Conservation (phyloP, 1,140 invertebrate species). For the Bombus polaris region DNA sequence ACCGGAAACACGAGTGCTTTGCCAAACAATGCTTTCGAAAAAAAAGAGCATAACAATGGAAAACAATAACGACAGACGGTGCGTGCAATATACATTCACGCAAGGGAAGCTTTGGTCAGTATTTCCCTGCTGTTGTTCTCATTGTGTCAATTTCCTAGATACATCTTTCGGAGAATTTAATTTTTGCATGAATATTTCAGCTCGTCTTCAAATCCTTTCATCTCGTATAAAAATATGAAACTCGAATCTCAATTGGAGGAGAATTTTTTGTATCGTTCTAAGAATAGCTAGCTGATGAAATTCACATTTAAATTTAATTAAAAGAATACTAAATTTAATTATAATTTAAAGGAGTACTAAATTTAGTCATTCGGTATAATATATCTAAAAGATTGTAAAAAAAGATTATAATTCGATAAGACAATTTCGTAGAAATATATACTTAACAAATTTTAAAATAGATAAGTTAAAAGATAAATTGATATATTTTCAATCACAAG, state of each 20-base stretch:
- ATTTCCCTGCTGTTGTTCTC: slow-evolving; percentile 26
- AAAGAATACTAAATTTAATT: neutral
- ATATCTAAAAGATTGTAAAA: too few species aligned
- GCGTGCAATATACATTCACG: slow-evolving; percentile 56
- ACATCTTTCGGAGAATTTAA: neutral
- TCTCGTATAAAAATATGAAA: neutral
- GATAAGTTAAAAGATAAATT: neutral
- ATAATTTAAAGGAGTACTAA: neutral
- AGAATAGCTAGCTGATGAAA: neutral
- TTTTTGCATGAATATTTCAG: neutral
- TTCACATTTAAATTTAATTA: neutral
- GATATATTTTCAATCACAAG: neutral
- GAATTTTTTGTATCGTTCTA: neutral
- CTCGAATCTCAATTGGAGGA: neutral
- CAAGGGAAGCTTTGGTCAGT: slow-evolving; percentile 46
- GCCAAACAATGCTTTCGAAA: slow-evolving; percentile 59
- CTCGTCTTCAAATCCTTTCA: neutral
- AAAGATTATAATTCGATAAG: neutral
- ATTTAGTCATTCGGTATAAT: neutral
- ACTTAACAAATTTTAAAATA: neutral
- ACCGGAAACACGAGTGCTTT: slow-evolving; percentile 58
- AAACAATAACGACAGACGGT: slow-evolving; percentile 49
- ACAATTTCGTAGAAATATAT: neutral
- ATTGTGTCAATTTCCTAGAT: slow-evolving; percentile 47
- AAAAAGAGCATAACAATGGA: slow-evolving; percentile 51